These are phyloP conservation scores for Allobates femoralis DNA, from an alignment of 2,797 vertebrate species.

Conservation along the genomic window DNA sequence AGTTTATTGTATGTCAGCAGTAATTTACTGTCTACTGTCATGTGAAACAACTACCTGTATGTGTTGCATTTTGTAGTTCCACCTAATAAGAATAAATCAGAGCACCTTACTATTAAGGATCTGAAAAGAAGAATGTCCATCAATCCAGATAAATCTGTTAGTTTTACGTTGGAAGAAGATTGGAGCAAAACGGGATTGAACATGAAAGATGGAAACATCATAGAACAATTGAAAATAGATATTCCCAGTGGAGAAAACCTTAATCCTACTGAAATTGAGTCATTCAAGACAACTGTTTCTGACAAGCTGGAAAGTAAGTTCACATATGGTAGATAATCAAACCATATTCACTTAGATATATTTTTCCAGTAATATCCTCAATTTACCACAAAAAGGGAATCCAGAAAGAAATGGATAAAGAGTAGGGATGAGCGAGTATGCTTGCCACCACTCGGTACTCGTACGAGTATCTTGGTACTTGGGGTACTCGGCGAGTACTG, in stretches of 20 bases:
- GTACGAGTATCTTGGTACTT: no score
- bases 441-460: no score
- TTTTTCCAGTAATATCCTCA: no score
- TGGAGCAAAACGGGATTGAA: conserved; percentile 66
- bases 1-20: neutral
- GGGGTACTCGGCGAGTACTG: no score
- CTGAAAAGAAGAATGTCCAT: conserved; percentile 69
- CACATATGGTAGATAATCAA: no score
- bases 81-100: conserved; percentile 60
- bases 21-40: neutral
- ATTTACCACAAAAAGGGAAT: no score
- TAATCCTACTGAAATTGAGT: conserved; percentile 65
- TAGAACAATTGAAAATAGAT: conserved; percentile 64
- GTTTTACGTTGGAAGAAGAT: conserved; percentile 53
- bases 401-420: no score
- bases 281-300: conserved; percentile 57
- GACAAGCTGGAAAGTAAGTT: conserved; percentile 73
- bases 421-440: no score
- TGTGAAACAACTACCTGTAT: neutral
- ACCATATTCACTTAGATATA: no score
- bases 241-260: conserved; percentile 42
- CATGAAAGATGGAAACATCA: conserved; percentile 38
- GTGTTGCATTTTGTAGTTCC: conserved; percentile 73
- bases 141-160: conserved; percentile 64
- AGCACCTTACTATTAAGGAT: conserved; percentile 71